Evolutionary conservation across 2,888 invertebrate genomes (phyloP), one percentile per base, ranked within the genome.

Genomic region (Lasioglossum marginatum): DNA sequence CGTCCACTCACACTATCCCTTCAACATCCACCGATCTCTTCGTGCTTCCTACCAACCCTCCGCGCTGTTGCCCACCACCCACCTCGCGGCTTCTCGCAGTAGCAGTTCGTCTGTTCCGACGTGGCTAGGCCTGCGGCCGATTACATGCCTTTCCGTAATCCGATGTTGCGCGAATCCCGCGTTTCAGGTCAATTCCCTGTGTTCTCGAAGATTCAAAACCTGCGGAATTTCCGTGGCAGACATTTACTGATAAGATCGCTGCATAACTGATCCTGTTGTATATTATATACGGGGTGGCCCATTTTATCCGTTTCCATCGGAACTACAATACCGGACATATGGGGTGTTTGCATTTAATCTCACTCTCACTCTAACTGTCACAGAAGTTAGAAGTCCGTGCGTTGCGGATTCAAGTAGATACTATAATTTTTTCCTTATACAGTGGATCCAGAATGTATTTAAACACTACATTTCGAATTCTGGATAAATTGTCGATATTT

Each of bases 141-240:
- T 91, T 93, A 93, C 93, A 94, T 94, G 93, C 94, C 93, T 94
- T 92, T 90, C 92, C 92, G 93, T 94, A 93, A 94, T 94, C 93
- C 93, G 89, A 91, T 91, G 92, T 92, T 92, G 90, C 91, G 92
- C 93, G 93, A 92, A 93, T 93, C 92, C 90, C 90, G 88, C 91
- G 80, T 87, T 79, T 85, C 86, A 74, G 70, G 79, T 86, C 88
- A 82, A 86, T 88, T 85, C 80, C 57, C 70, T 70, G 75, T 86
- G 76, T 83, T 88, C 68, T 16, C 57, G 73, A 76, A 45, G 74
- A 86, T 80, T 88, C 84, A 78, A 89, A 89, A 89, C 84, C 86
- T 86, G 45, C 40, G 81, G 81, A 88, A 89, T 86, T 82, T 82
- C 86, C 74, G 79, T 23, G 71, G 66, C 71, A 75, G 63, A 60